phyloP scores from a whole-genome alignment of 2,113 vertebrate genomes.

The Amphiprion percula region DNA sequence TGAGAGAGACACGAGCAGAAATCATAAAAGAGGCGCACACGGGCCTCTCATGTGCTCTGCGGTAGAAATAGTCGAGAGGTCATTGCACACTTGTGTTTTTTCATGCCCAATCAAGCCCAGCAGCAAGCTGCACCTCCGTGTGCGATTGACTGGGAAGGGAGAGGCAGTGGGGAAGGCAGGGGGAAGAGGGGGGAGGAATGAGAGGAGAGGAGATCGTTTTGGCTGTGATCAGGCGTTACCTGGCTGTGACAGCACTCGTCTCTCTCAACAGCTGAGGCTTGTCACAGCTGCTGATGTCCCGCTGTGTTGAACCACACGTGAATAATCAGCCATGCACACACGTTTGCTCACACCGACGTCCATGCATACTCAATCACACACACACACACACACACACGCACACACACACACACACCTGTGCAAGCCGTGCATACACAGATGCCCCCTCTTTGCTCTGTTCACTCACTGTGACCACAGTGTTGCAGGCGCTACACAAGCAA shows the following conservation, averaged over 20 bases:
- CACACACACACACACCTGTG: neutral
- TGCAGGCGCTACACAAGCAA: conserved; percentile 25
- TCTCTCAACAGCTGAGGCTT: conserved; percentile 80
- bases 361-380: conserved; percentile 22
- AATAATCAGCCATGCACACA: conserved; percentile 31
- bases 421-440: conserved; percentile 33
- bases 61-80: conserved; percentile 57
- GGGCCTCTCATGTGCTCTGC: conserved; percentile 12
- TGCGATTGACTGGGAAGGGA: conserved; percentile 61
- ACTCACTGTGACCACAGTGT: conserved; percentile 52
- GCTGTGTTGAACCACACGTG: conserved; percentile 70
- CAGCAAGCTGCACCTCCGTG: conserved; percentile 54
- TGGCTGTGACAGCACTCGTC: conserved; percentile 76
- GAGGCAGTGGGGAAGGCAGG: neutral
- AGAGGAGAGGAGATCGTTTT: conserved; percentile 57
- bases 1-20: conserved; percentile 34
- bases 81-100: conserved; percentile 65
- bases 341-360: conserved; percentile 1
- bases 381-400: neutral
- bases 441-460: conserved; percentile 43
- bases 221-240: conserved; percentile 76
- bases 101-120: conserved; percentile 78
- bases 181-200: conserved; percentile 34
- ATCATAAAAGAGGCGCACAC: conserved; percentile 14
- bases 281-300: conserved; percentile 76